Evolutionary conservation across 35 echinoderm and acorn worm species (phyloP).

Genomic region (Ophioderma brevispina): DNA sequence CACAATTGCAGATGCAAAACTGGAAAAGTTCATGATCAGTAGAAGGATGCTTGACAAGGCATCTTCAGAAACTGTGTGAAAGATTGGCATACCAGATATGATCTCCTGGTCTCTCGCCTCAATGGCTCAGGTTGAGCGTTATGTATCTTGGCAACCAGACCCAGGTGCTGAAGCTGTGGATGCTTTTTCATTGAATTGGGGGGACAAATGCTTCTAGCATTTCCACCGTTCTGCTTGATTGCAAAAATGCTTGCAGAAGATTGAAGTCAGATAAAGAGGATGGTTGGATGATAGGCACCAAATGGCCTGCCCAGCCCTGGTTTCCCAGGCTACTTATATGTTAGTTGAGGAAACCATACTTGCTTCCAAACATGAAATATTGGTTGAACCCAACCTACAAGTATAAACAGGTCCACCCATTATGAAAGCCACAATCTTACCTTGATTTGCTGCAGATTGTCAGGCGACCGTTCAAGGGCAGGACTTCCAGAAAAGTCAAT

Average conservation of each 20-base stretch:
- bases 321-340: constrained; percentile 43
- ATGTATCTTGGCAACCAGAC: constrained; percentile 68
- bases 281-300: constrained; percentile 62
- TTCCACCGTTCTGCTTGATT: constrained; percentile 57
- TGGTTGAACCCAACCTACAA: constrained; percentile 17
- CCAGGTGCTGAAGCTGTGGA: constrained; percentile 40
- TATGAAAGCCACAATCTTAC: neutral
- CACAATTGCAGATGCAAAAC: constrained; percentile 60
- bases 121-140: constrained; percentile 37
- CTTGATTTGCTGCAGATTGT: constrained; percentile 69
- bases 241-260: constrained; percentile 65
- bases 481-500: constrained; percentile 45
- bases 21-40: constrained; percentile 34
- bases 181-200: constrained; percentile 55
- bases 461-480: constrained; percentile 35
- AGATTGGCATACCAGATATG: constrained; percentile 58
- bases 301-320: constrained; percentile 79
- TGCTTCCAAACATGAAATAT: constrained; percentile 21
- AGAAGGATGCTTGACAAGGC: constrained; percentile 33
- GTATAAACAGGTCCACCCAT: constrained; percentile 27
- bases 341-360: constrained; percentile 38
- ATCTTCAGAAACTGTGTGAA: constrained; percentile 12
- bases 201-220: constrained; percentile 60
- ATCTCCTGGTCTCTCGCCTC: constrained; percentile 52
- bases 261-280: constrained; percentile 37